Percentiles rank a stretch among this genome's conserved stretches.
Evolutionary conservation across 2,888 invertebrate species (phyloP).

Genomic region (Tenthredo distinguenda): DNA sequence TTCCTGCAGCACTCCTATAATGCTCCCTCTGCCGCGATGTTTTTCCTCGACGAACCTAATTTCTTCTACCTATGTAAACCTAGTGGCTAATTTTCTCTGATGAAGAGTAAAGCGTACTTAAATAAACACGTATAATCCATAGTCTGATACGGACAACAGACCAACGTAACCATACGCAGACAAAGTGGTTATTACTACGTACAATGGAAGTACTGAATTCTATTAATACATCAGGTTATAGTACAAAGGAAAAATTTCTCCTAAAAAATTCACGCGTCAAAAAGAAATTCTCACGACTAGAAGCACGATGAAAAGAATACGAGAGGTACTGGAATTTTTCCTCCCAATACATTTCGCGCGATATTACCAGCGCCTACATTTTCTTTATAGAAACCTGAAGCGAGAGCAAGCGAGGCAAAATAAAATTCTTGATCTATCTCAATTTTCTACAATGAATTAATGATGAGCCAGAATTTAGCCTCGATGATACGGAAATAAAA

Average conservation of each 20-base stretch:
- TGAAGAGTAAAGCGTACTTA: neutral
- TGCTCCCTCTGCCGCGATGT: neutral
- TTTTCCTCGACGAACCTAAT: neutral
- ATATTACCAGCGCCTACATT: neutral
- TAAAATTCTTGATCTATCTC: neutral
- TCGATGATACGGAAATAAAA: neutral
- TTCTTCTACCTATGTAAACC: slow-evolving; percentile 14
- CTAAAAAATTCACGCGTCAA: neutral
- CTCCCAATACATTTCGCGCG: neutral
- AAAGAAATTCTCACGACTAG: neutral
- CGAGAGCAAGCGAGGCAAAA: neutral
- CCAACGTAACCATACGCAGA: neutral
- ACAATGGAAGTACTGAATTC: slow-evolving; percentile 19
- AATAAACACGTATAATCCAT: neutral
- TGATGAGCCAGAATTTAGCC: neutral
- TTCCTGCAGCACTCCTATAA: neutral
- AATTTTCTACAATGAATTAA: neutral
- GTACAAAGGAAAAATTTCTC: slow-evolving; percentile 15
- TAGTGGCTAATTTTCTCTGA: slow-evolving; percentile 28
- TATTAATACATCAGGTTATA: neutral
- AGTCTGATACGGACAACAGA: slow-evolving; percentile 15
- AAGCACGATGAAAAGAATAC: neutral
- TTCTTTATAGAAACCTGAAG: neutral
- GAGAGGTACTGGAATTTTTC: neutral
- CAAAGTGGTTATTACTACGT: slow-evolving; percentile 34